phyloP scores from a whole-genome alignment of 2,797 vertebrate species.

The Mus minutoides region DNA sequence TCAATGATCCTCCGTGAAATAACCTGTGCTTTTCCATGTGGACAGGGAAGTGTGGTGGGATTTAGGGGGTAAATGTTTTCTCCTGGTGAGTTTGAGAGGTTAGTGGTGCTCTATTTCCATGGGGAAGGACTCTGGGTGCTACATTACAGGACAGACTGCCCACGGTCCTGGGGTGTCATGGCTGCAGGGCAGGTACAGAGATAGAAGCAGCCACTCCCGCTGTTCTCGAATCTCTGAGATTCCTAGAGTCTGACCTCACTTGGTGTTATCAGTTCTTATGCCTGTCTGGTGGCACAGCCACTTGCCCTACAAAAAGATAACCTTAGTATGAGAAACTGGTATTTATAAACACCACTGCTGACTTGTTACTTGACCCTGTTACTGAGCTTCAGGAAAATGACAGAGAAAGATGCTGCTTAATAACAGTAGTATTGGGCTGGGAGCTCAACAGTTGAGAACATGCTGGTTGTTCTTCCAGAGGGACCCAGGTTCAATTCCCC shows the following conservation, averaged over 20 bases:
- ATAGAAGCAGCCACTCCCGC: not conserved
- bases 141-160: not conserved
- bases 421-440: not conserved
- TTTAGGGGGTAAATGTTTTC: not conserved
- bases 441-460: not conserved
- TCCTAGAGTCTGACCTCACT: not conserved
- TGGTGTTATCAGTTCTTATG: not conserved
- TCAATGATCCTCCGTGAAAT: not conserved
- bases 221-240: not conserved
- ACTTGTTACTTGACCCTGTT: constrained; percentile 4
- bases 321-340: not conserved
- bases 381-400: not conserved
- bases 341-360: not conserved
- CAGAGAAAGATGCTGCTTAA: not conserved
- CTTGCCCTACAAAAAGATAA: not conserved
- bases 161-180: too few species aligned
- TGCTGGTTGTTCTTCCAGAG: not conserved
- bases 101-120: not conserved
- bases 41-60: not conserved
- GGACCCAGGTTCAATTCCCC: not conserved
- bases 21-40: not conserved
- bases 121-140: not conserved
- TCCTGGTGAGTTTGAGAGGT: not conserved
- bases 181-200: not conserved
- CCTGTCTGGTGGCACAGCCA: not conserved